Conservation (phyloP, 2,113 vertebrate species). For the Himantopus leucocephalus region DNA sequence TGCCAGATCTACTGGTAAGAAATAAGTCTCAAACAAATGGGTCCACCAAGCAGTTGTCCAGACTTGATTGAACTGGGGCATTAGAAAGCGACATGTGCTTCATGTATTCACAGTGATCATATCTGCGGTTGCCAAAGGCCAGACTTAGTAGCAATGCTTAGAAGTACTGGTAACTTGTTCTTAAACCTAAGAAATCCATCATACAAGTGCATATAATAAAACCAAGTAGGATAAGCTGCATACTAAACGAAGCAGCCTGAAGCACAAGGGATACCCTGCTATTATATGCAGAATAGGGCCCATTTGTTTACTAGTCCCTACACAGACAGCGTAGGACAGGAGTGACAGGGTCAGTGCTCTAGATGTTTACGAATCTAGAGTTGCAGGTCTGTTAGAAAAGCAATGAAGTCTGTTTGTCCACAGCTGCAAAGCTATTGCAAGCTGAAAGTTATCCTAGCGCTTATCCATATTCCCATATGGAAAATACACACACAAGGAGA, state of each 20-base stretch:
- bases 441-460: neutral
- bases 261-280: neutral
- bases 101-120: neutral
- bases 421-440: neutral
- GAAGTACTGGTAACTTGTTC: neutral
- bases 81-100: neutral
- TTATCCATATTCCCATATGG: neutral
- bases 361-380: neutral
- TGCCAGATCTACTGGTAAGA: neutral
- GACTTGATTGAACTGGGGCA: neutral
- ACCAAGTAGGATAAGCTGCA: neutral
- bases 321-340: neutral
- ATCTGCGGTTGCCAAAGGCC: neutral
- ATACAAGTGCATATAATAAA: neutral
- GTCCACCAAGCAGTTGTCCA: neutral
- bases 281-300: accelerated
- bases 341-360: neutral
- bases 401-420: neutral
- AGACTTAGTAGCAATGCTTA: neutral
- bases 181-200: neutral
- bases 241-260: neutral
- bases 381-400: neutral
- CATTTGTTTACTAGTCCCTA: neutral
- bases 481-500: neutral
- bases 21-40: neutral